These are phyloP conservation scores for Otolemur crassicaudatus DNA, from an alignment of 2,797 vertebrate genomes.

Conservation along the genomic window DNA sequence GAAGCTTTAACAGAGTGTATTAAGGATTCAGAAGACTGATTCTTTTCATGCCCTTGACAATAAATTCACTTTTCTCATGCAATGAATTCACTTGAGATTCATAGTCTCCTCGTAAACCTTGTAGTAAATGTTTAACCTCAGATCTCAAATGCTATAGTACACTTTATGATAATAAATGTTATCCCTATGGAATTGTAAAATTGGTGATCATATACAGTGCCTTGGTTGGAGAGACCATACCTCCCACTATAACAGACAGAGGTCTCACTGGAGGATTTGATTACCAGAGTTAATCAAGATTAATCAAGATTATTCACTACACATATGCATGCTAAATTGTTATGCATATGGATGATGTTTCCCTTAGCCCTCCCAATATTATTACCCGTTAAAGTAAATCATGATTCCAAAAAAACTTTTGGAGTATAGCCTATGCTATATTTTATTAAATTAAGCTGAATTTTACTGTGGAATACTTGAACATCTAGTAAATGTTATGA, in stretches of 20 bases:
- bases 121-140: conserved; percentile 85
- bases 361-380: neutral
- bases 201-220: conserved; percentile 69
- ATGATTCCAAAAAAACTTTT: neutral
- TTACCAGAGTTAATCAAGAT: conserved; percentile 50
- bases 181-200: conserved; percentile 78
- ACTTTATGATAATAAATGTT: conserved; percentile 83
- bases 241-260: conserved; percentile 55
- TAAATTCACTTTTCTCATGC: conserved; percentile 83
- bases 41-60: conserved; percentile 81
- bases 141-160: conserved; percentile 82
- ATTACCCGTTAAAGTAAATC: conserved; percentile 40
- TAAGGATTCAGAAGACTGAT: conserved; percentile 80
- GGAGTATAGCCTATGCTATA: neutral
- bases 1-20: conserved; percentile 54
- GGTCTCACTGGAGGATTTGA: conserved; percentile 59
- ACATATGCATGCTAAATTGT: neutral
- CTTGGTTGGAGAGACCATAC: conserved; percentile 36
- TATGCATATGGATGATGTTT: neutral
- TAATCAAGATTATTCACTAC: conserved; percentile 1
- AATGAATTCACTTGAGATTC: conserved; percentile 82
- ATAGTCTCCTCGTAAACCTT: conserved; percentile 81
- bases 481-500: conserved; percentile 39
- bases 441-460: conserved; percentile 45
- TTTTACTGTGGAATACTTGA: conserved; percentile 42